These are phyloP conservation scores for Hypsopygia costalis DNA, from an alignment of 2,888 invertebrate genomes.

Conservation along the genomic window DNA sequence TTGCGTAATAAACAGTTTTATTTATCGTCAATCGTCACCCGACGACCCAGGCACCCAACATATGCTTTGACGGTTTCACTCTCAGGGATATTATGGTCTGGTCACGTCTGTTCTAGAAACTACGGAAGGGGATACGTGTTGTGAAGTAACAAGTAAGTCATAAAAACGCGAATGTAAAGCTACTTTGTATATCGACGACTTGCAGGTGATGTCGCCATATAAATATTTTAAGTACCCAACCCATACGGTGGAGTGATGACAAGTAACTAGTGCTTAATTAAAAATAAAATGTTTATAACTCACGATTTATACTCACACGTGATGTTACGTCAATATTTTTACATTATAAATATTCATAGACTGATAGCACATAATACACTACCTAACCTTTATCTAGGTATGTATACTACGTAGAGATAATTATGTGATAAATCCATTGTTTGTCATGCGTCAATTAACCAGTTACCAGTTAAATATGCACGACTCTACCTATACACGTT, in stretches of 20 bases:
- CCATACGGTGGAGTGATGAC: too few species aligned
- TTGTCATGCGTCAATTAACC: too few species aligned
- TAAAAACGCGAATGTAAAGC: background rate
- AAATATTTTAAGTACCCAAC: background rate
- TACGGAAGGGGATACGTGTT: constrained; percentile 5
- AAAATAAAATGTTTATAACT: too few species aligned
- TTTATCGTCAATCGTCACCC: constrained; percentile 34
- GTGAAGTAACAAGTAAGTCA: constrained; percentile 1
- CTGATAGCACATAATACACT: too few species aligned
- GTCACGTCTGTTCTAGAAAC: constrained; percentile 11
- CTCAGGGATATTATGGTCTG: constrained; percentile 3
- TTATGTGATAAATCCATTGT: too few species aligned
- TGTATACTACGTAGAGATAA: too few species aligned
- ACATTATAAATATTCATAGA: too few species aligned
- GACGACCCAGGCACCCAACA: constrained; percentile 10
- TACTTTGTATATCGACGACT: constrained; percentile 4
- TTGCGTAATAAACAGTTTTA: constrained; percentile 33
- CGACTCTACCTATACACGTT: background rate
- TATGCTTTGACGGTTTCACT: background rate
- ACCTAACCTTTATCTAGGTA: too few species aligned
- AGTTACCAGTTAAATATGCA: too few species aligned
- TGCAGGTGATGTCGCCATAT: background rate
- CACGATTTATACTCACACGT: too few species aligned
- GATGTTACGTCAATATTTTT: too few species aligned
- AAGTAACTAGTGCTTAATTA: too few species aligned